These are phyloP conservation scores for Drosophila helvetica DNA, from an alignment of 2,888 invertebrate species.

Conservation along the genomic window DNA sequence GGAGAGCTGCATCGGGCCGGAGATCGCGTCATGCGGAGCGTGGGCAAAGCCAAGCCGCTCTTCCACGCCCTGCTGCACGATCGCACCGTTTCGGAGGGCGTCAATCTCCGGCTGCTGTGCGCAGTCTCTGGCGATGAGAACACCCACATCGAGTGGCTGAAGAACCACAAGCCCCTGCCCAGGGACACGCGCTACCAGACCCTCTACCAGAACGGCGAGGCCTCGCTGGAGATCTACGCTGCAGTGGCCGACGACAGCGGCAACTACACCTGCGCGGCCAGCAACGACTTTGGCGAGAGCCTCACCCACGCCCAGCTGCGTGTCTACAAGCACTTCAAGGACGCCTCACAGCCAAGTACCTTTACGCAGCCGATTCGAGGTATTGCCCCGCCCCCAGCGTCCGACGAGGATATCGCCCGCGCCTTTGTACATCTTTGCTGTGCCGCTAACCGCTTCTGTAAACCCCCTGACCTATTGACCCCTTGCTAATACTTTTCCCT, in stretches of 20 bases:
- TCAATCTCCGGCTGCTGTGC: slow-evolving; percentile 90
- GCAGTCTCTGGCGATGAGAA: slow-evolving; percentile 88
- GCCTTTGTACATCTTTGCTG: slow-evolving; percentile 27
- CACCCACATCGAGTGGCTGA: slow-evolving; percentile 89
- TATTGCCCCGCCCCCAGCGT: slow-evolving; percentile 81
- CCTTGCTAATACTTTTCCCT: slow-evolving; percentile 5
- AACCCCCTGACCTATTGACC: background rate
- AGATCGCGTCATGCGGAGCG: slow-evolving; percentile 57
- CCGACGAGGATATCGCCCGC: slow-evolving; percentile 17
- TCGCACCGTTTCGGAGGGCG: slow-evolving; percentile 90
- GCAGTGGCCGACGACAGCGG: slow-evolving; percentile 89
- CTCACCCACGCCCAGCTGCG: slow-evolving; percentile 89
- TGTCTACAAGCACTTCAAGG: slow-evolving; percentile 90
- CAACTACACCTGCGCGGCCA: slow-evolving; percentile 91
- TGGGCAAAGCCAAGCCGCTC: slow-evolving; percentile 85
- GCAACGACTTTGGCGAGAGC: slow-evolving; percentile 89
- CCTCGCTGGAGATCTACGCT: slow-evolving; percentile 90
- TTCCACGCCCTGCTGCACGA: slow-evolving; percentile 91
- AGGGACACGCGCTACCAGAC: slow-evolving; percentile 86
- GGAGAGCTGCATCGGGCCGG: slow-evolving; percentile 50
- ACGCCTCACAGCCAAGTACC: slow-evolving; percentile 88
- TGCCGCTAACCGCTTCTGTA: slow-evolving; percentile 58
- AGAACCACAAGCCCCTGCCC: slow-evolving; percentile 87
- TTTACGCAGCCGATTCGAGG: slow-evolving; percentile 90
- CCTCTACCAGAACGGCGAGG: slow-evolving; percentile 87